Evolutionary conservation across 2,797 vertebrate species (phyloP), one percentile per base, ranked within the genome.

Genomic region (Leptoclinus maculatus): DNA sequence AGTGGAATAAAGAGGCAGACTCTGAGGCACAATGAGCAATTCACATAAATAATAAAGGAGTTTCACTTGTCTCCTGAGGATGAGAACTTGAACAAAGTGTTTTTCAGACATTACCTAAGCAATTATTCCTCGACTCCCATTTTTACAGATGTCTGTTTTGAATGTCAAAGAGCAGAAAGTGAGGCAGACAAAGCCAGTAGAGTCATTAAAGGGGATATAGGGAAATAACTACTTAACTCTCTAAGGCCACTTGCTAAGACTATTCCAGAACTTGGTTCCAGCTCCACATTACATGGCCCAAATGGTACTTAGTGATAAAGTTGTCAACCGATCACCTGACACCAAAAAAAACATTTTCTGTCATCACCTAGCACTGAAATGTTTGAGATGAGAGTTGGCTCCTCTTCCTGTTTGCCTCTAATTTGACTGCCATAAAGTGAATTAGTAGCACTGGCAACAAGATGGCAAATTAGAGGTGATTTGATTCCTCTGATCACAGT

Each of bases 91-190:
- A 83, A 89, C 80, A 78, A 56, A 64, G 23, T 49, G 79, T 87
- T 94, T 93, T 94, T 89, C 89, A 95, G 94, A 95, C 95, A 19
- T 95, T 91, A 95, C 92, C 93, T 94, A 93, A 95, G 87, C 82
- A 79, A 83, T 87, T 29, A 66, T 76, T 86, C 79, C 71, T 59
- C 69, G 12, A 39, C 81, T 79, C 71, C 71, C 76, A 66, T 80
- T 87, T 88, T 90, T 87, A 89, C 86, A 63, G 74, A 78, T 82
- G 86, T 81, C 80, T 87, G 85, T 77, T 87, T 76, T 85, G 77
- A 88, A 91, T 85, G 76, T 89, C 86, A 87, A 71, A 74, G 73
- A 84, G 78, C 58, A 87, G 73, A 92, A 89, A 84, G 74, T 51
- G 38, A 68, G 16, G 8, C 62, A 58, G 58, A 79, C 74, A 79